Percentiles rank a stretch among this genome's conserved stretches.
Conservation (phyloP, 2,797 vertebrate genomes). For the Karalla daura region DNA sequence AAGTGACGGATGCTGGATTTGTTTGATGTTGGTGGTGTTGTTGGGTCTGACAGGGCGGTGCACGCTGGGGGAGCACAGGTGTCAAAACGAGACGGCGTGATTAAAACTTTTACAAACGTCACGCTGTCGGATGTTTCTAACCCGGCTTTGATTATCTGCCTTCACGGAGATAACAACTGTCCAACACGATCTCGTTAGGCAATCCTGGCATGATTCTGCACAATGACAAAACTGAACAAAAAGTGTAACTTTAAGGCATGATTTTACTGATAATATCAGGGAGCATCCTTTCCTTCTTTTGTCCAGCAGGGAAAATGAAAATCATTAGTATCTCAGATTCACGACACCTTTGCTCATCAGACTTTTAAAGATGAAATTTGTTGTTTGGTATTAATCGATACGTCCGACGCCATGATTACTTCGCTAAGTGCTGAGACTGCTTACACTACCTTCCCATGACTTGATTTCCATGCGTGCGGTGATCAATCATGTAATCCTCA, state of each 20-base stretch:
- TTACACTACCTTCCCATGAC: constrained; percentile 8
- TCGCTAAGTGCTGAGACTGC: constrained; percentile 39
- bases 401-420: constrained; percentile 33
- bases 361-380: constrained; percentile 13
- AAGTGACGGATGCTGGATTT: constrained; percentile 15
- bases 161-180: not conserved
- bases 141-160: not conserved
- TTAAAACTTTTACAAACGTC: not conserved
- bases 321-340: not conserved
- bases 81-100: not conserved
- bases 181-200: not conserved
- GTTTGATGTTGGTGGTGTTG: constrained; percentile 11
- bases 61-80: not conserved
- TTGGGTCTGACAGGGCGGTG: constrained; percentile 2
- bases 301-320: not conserved
- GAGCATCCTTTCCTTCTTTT: not conserved
- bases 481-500: constrained; percentile 30
- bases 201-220: not conserved
- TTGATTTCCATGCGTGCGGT: constrained; percentile 23
- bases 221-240: not conserved
- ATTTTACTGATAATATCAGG: not conserved
- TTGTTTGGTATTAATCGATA: constrained; percentile 36
- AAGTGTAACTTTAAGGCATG: not conserved
- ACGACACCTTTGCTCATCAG: constrained; percentile 3
- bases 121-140: not conserved